Conservation (phyloP, 2,797 vertebrate species). For the Scarus forsteni region DNA sequence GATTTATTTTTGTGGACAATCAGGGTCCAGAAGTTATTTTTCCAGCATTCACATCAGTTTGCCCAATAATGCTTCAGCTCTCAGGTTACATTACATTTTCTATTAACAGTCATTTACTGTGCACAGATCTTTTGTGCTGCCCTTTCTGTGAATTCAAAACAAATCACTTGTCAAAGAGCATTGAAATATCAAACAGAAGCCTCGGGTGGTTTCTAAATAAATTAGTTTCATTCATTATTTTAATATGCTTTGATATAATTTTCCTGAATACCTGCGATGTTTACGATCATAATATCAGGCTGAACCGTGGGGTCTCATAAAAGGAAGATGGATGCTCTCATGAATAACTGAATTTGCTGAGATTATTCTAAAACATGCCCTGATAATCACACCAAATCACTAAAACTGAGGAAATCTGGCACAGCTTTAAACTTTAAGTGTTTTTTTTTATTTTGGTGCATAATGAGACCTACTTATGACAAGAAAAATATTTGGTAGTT, state of each 20-base stretch:
- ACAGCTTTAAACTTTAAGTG: no score
- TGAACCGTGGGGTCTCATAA: constrained; percentile 4
- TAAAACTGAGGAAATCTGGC: not conserved
- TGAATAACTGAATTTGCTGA: constrained; percentile 14
- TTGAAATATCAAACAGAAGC: constrained; percentile 1
- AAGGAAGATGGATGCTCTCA: not conserved
- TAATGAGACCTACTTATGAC: no score
- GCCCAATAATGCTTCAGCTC: no score
- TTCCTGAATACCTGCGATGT: not conserved
- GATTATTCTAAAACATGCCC: constrained; percentile 19
- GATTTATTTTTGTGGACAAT: no score
- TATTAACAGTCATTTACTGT: no score
- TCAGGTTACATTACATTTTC: no score
- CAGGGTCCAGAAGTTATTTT: no score
- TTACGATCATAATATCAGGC: constrained; percentile 4
- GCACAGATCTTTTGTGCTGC: no score
- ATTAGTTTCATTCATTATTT: not conserved
- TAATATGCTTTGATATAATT: not conserved
- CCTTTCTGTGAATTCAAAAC: not conserved
- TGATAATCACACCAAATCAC: constrained; percentile 5
- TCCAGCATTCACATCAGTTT: no score
- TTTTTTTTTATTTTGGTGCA: no score
- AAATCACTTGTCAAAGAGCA: not conserved
- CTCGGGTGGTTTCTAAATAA: not conserved
- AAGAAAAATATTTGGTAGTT: no score